Evolutionary conservation across 2,888 invertebrate genomes (phyloP).

Genomic region (Spilosoma lubricipeda): DNA sequence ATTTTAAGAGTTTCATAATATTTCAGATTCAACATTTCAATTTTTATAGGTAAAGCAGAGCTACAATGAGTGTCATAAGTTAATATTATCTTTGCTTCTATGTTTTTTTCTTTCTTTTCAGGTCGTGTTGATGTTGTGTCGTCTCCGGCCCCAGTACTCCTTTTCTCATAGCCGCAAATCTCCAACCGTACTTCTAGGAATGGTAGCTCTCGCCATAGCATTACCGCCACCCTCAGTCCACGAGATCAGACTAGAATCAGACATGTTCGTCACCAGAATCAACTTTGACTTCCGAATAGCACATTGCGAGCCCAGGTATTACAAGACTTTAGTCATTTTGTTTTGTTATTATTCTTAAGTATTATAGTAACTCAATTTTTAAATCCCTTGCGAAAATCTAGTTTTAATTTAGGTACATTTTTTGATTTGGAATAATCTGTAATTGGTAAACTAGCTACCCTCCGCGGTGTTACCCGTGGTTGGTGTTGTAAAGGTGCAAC

Average conservation of each 20-base stretch:
- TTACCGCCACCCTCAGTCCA: constrained; percentile 98
- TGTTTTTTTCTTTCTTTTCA: constrained; percentile 78
- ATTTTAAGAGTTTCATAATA: neutral
- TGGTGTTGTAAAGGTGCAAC: too few relatives aligned
- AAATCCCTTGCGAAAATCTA: neutral
- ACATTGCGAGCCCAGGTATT: constrained; percentile 97
- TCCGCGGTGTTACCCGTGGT: too few relatives aligned
- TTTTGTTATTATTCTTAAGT: neutral
- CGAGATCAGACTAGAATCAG: constrained; percentile 97
- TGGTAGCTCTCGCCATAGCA: constrained; percentile 98
- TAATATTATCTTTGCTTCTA: constrained; percentile 26
- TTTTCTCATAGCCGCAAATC: constrained; percentile 96
- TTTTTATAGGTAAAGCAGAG: constrained; percentile 1
- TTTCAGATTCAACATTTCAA: constrained; percentile 13
- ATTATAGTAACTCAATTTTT: neutral
- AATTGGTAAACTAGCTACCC: too few relatives aligned
- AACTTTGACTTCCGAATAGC: constrained; percentile 98
- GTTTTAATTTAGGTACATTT: neutral
- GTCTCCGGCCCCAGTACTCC: constrained; percentile 96
- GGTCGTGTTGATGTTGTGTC: constrained; percentile 97
- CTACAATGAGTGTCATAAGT: neutral
- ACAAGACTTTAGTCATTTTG: neutral
- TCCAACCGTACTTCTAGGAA: constrained; percentile 94
- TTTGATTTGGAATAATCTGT: neutral
- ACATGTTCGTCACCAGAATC: constrained; percentile 98